Evolutionary conservation across 1,140 invertebrate genomes (phyloP), one percentile per base, ranked within the genome.

Genomic region (Gerris buenoi): DNA sequence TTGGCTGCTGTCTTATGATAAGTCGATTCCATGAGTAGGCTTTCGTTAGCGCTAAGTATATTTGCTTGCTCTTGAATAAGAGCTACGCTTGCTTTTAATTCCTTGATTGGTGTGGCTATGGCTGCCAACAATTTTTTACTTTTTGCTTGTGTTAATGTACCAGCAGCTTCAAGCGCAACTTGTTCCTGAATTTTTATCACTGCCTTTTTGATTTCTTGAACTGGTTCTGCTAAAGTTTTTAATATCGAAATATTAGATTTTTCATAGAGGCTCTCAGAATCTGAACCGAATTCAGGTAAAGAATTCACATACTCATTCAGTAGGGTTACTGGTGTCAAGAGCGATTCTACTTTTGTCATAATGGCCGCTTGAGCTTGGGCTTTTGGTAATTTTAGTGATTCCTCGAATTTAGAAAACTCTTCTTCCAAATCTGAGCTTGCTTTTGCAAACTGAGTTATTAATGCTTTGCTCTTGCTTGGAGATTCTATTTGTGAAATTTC

Each of bases 191-290:
- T 68, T 70, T 80, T 77, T 64, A 78, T 76, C 22, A 78, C 72
- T 60, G 74, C 76, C 69, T 77, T 78, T 27, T 78, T 73, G 56
- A 77, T 75, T 73, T 82, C 78, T 69, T 80, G 75, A 23, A 81
- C 69, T 27, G 79, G 74, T 71, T 81, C 76, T 65, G 76, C 71
- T 33, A 80, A 74, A 62, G 75, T 76, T 67, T 71, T 72, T 2
- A 77, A 64, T 57, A 69, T 62, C 27, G 68, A 66, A 65, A 73
- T 63, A 68, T 63, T 69, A 2, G 68, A 68, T 64, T 71, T 64
- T 60, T 71, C 70, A 60, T 67, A 64, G 25, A 67, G 2, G 14
- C 66, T 65, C 58, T 67, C 65, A 25, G 67, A 66, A 60, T 27
- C 5, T 46, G 63, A 29, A 33, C 59, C 61, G 25, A 46, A 26